phyloP scores from a whole-genome alignment of 1,140 invertebrate genomes.

The Cepaea nemoralis region DNA sequence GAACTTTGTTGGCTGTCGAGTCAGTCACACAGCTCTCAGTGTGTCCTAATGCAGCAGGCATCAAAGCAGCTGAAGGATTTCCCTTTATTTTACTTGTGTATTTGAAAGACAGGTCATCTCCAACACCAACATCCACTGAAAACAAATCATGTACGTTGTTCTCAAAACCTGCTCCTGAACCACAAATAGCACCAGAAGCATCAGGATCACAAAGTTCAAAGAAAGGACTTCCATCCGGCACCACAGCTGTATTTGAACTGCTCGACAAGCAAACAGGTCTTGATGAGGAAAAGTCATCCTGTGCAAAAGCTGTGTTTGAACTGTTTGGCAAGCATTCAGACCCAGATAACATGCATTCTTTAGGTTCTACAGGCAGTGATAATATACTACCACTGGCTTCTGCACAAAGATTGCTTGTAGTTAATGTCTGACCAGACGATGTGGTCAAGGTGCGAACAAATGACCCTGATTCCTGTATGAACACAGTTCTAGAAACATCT shows the following conservation, averaged over 20 bases:
- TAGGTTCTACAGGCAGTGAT: not conserved
- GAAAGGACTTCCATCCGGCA: not conserved
- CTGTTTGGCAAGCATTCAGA: not conserved
- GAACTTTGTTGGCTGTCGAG: no score
- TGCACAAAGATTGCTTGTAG: not conserved
- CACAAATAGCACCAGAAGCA: not conserved
- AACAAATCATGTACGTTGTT: not conserved
- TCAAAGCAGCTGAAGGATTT: no score
- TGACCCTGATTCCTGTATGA: not conserved
- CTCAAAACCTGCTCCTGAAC: not conserved
- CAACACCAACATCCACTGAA: not conserved
- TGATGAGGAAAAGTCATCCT: not conserved
- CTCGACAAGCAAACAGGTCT: not conserved
- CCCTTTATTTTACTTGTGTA: no score
- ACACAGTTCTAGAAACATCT: not conserved
- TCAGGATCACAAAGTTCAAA: not conserved
- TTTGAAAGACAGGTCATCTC: no score
- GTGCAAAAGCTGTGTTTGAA: not conserved
- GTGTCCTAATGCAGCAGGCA: no score
- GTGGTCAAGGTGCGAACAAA: not conserved
- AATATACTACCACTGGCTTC: not conserved
- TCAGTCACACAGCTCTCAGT: no score
- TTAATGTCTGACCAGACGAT: not conserved
- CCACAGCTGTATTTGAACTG: not conserved
- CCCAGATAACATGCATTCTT: not conserved